These are phyloP conservation scores for Rynchops niger DNA, from an alignment of 2,113 vertebrate species.

Conservation along the genomic window DNA sequence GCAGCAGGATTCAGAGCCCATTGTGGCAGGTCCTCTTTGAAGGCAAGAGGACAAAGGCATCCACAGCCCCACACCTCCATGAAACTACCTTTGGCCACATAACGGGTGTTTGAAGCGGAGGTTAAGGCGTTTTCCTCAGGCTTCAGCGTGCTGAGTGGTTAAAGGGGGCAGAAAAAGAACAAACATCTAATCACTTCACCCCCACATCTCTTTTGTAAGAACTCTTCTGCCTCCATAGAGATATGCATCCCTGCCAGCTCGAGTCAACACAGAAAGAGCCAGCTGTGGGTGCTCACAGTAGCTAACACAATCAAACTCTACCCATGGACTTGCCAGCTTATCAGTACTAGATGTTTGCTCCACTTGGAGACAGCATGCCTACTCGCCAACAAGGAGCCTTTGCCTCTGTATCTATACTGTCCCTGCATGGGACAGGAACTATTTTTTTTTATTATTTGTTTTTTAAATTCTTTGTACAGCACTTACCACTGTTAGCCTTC, in stretches of 20 bases:
- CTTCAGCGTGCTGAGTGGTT: background rate
- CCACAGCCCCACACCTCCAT: background rate
- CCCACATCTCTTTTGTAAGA: background rate
- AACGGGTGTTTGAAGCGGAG: background rate
- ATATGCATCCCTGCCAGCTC: background rate
- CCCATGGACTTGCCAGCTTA: background rate
- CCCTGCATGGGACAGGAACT: background rate
- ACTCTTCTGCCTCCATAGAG: background rate
- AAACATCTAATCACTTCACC: background rate
- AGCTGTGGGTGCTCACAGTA: background rate
- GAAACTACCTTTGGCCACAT: background rate
- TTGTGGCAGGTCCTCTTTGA: slow-evolving; percentile 9
- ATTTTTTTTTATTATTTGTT: too few relatives aligned
- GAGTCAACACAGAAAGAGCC: background rate
- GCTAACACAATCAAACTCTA: background rate
- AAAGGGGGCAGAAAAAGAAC: background rate
- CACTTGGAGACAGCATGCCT: background rate
- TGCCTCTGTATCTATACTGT: background rate
- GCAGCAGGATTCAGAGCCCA: background rate
- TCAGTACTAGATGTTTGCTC: background rate
- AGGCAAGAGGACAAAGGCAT: background rate
- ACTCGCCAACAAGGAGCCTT: background rate
- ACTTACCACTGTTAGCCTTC: background rate
- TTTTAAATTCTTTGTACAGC: background rate
- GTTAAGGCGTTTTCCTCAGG: background rate